Evolutionary conservation across 2,113 vertebrate species (phyloP), one percentile per base, ranked within the genome.

Genomic region (Crotalus viridis): DNA sequence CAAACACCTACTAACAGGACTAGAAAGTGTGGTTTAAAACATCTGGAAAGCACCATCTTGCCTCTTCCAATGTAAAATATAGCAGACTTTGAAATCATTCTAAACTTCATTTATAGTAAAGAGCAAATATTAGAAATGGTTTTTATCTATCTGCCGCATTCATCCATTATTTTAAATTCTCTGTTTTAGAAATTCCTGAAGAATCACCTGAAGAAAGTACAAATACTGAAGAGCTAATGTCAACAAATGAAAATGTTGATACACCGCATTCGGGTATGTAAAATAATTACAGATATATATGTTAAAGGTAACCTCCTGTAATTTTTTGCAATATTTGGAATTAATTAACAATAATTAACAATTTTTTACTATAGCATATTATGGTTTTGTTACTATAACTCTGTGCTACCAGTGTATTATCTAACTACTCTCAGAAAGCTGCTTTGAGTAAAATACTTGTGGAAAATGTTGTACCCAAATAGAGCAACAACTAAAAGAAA

Each of bases 151-250:
- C 17, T 92, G 22, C 59, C n/a, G 22, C 54, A 91, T 56, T 56
- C 55, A 33, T 94, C 96, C 95, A 94, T 91, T 90, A 33, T 54
- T 57, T 39, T 89, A 90, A 59, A 90, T 95, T 22, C 33, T 95
- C 94, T 61, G 90, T 95, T 96, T 74, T 90, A 98, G 97, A 89
- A 91, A 12, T 43, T 95, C 92, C 92, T 95, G 97, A 96, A 94
- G 96, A 97, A 87, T 95, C 93, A 93, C 88, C 69, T 15, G 95
- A 97, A 85, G 95, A 96, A 94, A 93, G 91, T 0, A 8, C 90
- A 92, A 89, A 69, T 87, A 61, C 85, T 94, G 96, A 96, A 90
- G 96, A 97, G 56, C 51, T 57, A 33, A 86, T 92, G 93, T 74
- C 64, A 94, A 33, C 74, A 93, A 95, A 96, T 92, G 94, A 95